phyloP scores from a whole-genome alignment of 2,888 invertebrate species.

The Pterobdella sp. region DNA sequence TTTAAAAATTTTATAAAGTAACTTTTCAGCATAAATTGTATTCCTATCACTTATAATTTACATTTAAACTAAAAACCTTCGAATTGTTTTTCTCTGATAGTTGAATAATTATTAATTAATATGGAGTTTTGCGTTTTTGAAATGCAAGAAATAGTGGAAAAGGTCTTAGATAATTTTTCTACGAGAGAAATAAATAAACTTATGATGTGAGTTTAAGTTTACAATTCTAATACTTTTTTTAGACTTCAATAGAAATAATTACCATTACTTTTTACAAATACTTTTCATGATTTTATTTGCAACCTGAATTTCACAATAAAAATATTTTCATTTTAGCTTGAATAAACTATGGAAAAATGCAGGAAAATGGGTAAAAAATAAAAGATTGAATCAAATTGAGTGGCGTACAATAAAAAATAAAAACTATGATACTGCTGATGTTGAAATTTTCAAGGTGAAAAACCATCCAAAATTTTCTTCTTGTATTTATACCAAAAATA shows the following conservation, averaged over 20 bases:
- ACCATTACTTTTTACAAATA: not conserved
- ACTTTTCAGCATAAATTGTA: too few species aligned
- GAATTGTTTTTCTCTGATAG: too few species aligned
- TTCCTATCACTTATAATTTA: too few species aligned
- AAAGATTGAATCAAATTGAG: not conserved
- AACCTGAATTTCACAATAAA: not conserved
- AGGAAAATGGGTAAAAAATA: not conserved
- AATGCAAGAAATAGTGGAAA: not conserved
- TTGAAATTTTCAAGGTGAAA: not conserved
- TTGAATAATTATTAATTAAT: too few species aligned
- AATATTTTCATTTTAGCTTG: not conserved
- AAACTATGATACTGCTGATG: not conserved
- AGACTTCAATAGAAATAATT: not conserved
- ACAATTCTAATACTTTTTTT: not conserved
- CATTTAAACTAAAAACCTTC: too few species aligned
- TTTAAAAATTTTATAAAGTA: too few species aligned
- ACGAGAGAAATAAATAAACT: not conserved
- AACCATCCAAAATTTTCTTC: too few species aligned
- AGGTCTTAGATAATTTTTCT: not conserved
- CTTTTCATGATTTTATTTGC: not conserved
- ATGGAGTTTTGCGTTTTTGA: too few species aligned
- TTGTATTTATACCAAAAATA: too few species aligned
- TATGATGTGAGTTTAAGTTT: too few species aligned
- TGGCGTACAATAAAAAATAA: not conserved
- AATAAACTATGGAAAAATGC: not conserved